Conservation (phyloP, 2,888 invertebrate genomes). For the Sepioteuthis lessoniana region DNA sequence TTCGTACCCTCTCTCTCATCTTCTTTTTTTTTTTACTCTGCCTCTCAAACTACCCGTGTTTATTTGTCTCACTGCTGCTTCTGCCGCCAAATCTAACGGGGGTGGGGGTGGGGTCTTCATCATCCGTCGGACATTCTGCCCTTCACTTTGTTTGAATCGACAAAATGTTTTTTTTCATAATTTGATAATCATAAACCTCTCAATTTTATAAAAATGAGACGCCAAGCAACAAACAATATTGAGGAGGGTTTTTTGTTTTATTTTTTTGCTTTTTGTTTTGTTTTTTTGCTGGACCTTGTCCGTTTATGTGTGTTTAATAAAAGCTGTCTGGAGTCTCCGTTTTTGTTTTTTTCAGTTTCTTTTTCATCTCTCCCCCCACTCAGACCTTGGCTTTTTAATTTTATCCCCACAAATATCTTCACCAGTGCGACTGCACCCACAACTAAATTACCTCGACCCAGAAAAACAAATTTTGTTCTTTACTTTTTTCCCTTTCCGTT, state of each 20-base stretch:
- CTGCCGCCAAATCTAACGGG: too few relatives aligned
- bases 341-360: too few relatives aligned
- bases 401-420: background rate
- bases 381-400: background rate
- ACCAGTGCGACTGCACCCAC: background rate
- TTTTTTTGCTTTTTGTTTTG: too few relatives aligned
- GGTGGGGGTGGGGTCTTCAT: too few relatives aligned
- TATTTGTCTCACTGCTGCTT: background rate
- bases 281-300: background rate
- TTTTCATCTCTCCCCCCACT: background rate
- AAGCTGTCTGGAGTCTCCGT: background rate
- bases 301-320: background rate
- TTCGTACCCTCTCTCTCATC: background rate
- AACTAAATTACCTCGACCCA: conserved; percentile 6
- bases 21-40: background rate
- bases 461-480: background rate
- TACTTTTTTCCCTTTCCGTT: background rate
- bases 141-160: too few relatives aligned
- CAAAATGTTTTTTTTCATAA: too few relatives aligned
- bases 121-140: too few relatives aligned
- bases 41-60: background rate
- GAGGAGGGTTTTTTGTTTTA: background rate
- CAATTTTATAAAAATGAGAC: too few relatives aligned
- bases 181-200: too few relatives aligned
- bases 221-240: background rate